These are phyloP conservation scores for Cirrhinus molitorella DNA, from an alignment of 2,797 vertebrate species.

Conservation along the genomic window DNA sequence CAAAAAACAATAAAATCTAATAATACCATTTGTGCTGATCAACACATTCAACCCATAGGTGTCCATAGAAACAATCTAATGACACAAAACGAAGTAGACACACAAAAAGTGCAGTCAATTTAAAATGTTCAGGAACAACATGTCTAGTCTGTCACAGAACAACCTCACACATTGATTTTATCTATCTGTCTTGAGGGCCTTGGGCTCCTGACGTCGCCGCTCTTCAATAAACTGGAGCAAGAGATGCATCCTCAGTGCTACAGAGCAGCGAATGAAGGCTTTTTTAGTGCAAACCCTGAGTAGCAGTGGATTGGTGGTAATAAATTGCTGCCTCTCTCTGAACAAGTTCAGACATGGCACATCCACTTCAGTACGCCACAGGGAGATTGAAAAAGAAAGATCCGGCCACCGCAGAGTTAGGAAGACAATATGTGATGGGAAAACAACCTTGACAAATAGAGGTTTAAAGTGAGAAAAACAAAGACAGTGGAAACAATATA, in stretches of 20 bases:
- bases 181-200: conserved; percentile 1
- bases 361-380: conserved; percentile 29
- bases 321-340: conserved; percentile 17
- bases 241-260: conserved; percentile 26
- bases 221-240: conserved; percentile 22
- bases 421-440: conserved; percentile 19
- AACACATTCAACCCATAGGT: neutral
- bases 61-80: conserved; percentile 13
- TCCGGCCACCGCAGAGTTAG: conserved; percentile 1
- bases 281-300: conserved; percentile 1
- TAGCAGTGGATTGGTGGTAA: conserved; percentile 3
- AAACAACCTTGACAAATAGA: conserved; percentile 9
- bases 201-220: neutral
- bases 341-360: conserved; percentile 27
- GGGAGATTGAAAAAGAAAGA: conserved; percentile 28
- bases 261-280: neutral
- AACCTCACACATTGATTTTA: conserved; percentile 38
- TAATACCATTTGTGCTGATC: conserved; percentile 39
- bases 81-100: neutral
- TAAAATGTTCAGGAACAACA: conserved; percentile 41
- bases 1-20: conserved; percentile 17
- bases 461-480: neutral
- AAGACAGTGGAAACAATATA: neutral
- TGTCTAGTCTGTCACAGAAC: conserved; percentile 17
- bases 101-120: conserved; percentile 26